Evolutionary conservation across 2,113 vertebrate species (phyloP).

Genomic region (Falcunculus frontatus): DNA sequence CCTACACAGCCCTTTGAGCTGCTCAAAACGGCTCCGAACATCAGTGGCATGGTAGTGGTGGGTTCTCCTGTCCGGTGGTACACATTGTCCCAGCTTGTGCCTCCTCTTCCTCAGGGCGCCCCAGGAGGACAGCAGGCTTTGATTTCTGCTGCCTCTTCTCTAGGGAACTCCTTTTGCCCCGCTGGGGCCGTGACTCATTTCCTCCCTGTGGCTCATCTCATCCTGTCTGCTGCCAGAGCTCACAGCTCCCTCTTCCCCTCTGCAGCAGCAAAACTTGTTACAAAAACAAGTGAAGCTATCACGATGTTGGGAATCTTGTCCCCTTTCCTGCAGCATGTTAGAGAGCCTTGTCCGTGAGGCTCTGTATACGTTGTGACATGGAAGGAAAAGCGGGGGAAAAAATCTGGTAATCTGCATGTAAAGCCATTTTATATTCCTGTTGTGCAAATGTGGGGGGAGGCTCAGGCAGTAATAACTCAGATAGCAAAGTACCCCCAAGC

Average conservation of each 20-base stretch:
- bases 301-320: neutral
- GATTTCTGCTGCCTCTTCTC: neutral
- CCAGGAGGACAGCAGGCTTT: neutral
- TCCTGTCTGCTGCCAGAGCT: neutral
- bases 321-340: fast-evolving
- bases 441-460: neutral
- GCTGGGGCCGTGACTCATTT: conserved; percentile 43
- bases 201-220: neutral
- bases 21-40: neutral
- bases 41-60: no score
- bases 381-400: neutral
- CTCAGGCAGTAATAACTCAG: fast-evolving
- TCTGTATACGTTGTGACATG: fast-evolving
- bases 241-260: neutral
- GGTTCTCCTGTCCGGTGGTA: neutral
- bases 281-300: neutral
- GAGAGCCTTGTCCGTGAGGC: neutral
- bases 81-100: fast-evolving
- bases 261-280: neutral
- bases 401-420: fast-evolving
- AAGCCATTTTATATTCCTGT: neutral
- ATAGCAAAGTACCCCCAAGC: neutral
- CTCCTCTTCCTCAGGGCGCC: neutral
- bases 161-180: neutral
- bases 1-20: neutral